A percentile compares a stretch with the other conserved stretches of the same genome.
Conservation (phyloP, 2,113 vertebrate species). For the Antechinus stuartii region DNA sequence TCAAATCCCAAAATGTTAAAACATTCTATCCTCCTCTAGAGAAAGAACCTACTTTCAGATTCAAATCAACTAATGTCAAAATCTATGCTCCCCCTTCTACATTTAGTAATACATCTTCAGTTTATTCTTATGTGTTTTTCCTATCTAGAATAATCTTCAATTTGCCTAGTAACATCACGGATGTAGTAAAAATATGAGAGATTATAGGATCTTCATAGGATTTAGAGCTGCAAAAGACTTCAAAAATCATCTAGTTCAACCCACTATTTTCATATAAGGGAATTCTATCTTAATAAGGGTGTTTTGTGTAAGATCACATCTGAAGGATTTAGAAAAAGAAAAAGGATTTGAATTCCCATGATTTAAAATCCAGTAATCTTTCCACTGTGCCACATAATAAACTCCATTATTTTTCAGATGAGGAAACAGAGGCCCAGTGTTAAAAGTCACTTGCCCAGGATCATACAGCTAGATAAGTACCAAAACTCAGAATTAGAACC, state of each 20-base stretch:
- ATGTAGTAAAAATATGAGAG: not conserved
- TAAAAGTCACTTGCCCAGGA: not conserved
- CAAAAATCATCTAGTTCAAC: not conserved
- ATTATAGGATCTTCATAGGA: not conserved
- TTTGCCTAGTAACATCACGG: slow-evolving; percentile 28
- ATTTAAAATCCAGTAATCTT: not conserved
- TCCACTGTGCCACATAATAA: not conserved
- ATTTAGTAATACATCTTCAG: not conserved
- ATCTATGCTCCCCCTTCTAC: not conserved
- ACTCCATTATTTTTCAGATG: not conserved
- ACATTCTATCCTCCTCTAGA: no score
- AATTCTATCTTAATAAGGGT: not conserved
- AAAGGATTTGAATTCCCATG: not conserved
- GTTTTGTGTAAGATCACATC: not conserved
- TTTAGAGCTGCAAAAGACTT: not conserved
- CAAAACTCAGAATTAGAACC: not conserved
- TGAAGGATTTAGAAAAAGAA: not conserved
- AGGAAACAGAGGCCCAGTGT: not conserved
- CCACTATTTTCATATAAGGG: not conserved
- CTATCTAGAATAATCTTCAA: not conserved
- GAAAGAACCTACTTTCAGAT: not conserved
- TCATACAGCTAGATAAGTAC: not conserved
- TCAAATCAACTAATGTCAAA: not conserved
- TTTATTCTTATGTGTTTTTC: slow-evolving; percentile 19
- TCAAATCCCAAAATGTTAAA: no score